Evolutionary conservation across 2,113 vertebrate genomes (phyloP), one percentile per base, ranked within the genome.

Genomic region (Pandion haliaetus): DNA sequence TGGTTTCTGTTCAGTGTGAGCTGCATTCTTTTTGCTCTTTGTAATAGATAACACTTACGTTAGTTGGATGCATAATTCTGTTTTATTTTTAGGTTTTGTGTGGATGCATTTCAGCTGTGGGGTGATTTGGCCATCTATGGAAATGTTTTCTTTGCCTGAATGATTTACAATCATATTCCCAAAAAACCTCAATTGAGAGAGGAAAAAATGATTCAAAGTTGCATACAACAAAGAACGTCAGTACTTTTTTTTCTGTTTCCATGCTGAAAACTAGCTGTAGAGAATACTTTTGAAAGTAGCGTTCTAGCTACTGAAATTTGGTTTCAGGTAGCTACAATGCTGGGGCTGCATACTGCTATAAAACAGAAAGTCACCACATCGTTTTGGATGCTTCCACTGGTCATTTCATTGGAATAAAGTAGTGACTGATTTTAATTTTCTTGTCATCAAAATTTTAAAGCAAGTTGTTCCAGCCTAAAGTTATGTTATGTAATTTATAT

Each of bases 21-120:
- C 80, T 92, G 28, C 69, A 72, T 95, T 91, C 62, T 88, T 95
- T 82, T 63, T 92, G 42, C 59, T 82, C 67, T 92, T 96, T 83
- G 69, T 93, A 91, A 92, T 76, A 90, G 80, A 71, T 94, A 97
- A 82, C 58, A 65, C 6, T 73, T 82, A 78, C 0, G 0, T 77
- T 92, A 81, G 72, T 59, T 88, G 88, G 63, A 90, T 93, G 40
- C 69, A 57, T 88, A 92, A 86, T 95, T 95, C 55, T 83, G 80
- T 57, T 94, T 93, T 96, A 88, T 87, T 95, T 96, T 95, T 94
- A 86, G 72, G 5, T 78, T 85, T 82, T 88, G 42, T 92, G 67
- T 94, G 82, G 76, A 86, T 73, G 24, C 38, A 28, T 88, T 92
- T 96, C 76, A 82, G 24, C 79, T 90, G 47, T 86, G 63, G 38